Evolutionary conservation across 1,140 invertebrate species (phyloP), one percentile per base, ranked within the genome.

Genomic region (Danaus melanippus): DNA sequence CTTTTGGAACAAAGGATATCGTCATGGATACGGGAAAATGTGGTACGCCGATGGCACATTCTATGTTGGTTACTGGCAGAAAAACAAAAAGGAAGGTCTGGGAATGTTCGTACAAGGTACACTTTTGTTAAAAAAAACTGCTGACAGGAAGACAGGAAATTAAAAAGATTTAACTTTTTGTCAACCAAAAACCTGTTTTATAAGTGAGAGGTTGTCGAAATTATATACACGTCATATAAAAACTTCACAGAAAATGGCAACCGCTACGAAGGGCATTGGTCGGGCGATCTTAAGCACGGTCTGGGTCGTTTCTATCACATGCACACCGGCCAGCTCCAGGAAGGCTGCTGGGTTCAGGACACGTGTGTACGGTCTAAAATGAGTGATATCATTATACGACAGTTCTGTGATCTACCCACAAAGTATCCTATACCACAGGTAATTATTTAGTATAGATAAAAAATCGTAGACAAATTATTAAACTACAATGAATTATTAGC

Each of bases 21-120:
- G 89, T 12, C 78, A 92, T 42, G 92, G 92, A 0, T 91, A 90
- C 62, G 93, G 93, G 5, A 86, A 87, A 55, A 87, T 90, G 76
- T 91, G 90, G 90, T 88, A 89, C 58, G 51, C 60, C 0, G 74
- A 90, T 64, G 87, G 88, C 0, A 86, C 86, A 5, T 89, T 86
- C 62, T 92, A 90, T 55, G 87, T 88, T 21, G 91, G 91, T 0
- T 79, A 74, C 46, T 90, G 87, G 87, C 69, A 66, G 2, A 82
- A 74, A 49, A 69, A 75, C 64, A 52, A 71, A 49, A 79, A 58
- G 15, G 66, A 89, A 45, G 88, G 89, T 8, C 56, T 80, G 11
- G 86, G 86, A 62, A 83, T 91, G 74, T 79, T 87, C 59, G 62
- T 90, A 12, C 71, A 87, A 69, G 78, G 86, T 71, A 67, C 62